phyloP scores from a whole-genome alignment of 2,888 invertebrate species.

The Agonopterix arenella region DNA sequence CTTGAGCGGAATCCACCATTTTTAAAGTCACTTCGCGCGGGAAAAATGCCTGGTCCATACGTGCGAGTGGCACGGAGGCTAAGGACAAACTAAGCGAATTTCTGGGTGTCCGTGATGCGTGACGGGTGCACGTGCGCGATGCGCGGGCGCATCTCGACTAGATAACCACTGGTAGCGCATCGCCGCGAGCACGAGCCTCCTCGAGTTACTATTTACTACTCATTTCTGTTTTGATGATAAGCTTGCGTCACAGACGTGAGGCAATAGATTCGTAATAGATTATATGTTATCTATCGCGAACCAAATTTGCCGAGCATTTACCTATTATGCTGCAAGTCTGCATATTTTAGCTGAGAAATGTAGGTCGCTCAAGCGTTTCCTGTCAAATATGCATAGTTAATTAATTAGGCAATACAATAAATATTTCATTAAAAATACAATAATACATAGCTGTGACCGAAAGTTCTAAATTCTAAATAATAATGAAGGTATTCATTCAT shows the following conservation, averaged over 20 bases:
- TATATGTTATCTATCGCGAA: background rate
- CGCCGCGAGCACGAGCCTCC: constrained; percentile 12
- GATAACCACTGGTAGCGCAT: constrained; percentile 7
- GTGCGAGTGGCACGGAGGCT: constrained; percentile 56
- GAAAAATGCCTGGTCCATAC: constrained; percentile 45
- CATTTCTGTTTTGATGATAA: constrained; percentile 32
- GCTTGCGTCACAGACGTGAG: constrained; percentile 29
- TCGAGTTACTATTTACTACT: constrained; percentile 19
- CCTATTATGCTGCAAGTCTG: background rate
- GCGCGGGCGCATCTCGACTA: constrained; percentile 46
- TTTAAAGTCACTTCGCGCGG: constrained; percentile 62
- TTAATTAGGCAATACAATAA: no score
- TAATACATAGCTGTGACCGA: constrained; percentile 2
- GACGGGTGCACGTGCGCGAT: constrained; percentile 66
- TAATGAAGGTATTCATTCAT: background rate
- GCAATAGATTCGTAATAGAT: constrained; percentile 16
- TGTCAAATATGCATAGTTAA: no score
- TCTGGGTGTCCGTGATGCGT: constrained; percentile 63
- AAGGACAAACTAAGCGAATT: constrained; percentile 66
- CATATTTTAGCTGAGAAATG: background rate
- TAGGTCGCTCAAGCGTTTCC: no score
- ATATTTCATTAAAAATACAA: no score
- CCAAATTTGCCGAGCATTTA: background rate
- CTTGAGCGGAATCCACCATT: constrained; percentile 35
- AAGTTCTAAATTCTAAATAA: constrained; percentile 11